Base-by-base conservation (phyloP, 2,113 vertebrate genomes). In the Bubalus kerabau region DNA sequence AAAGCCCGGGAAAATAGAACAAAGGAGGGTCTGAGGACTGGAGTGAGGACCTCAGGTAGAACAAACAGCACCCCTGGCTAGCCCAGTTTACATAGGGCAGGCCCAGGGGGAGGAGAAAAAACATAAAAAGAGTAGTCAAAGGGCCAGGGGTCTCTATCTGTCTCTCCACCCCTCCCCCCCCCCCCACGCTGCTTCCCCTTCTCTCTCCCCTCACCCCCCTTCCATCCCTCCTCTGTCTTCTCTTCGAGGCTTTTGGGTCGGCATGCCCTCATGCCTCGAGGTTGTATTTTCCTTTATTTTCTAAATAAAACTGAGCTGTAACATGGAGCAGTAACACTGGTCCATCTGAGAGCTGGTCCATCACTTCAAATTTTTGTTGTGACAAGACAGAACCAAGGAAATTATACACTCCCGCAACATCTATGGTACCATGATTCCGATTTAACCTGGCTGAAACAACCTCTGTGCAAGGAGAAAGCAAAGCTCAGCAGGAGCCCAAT, bases 151-250 rank as follows among this genome's bases (percentile, higher is more conserved):
- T 23, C 19, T 71, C n/a, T 36, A 5, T 71, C n/a, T 36, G 64
- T 36, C 64, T 67, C 17, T 36, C 64, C 9, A 8, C 4, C 62
- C 19, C 16, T 32, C n/a, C n/a, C n/a, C n/a, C 64, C 9, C 17
- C 4, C 62, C 19, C 16, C 62, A 40, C 32, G 16, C 1, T 19
- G 3, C 7, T 9, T 5, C 7, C 62, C 62, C 32, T 1, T 7
- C 32, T 4, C 0, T 19, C 8, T 67, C 15, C 32, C 32, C 4
- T 36, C 32, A 60, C 8, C 64, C 64, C 15, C 0, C 32, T n/a
- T 67, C 64, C 64, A 67, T 36, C 64, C n/a, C 17, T n/a, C 64
- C 17, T 36, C 64, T 71, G 19, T 36, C 9, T 64, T 64, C 60
- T 62, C 28, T 71, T 71, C 9, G 0, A 0, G 4, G 11, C n/a